These are phyloP conservation scores for Gallirallus australis DNA, from an alignment of 2,797 vertebrate species.

Conservation along the genomic window DNA sequence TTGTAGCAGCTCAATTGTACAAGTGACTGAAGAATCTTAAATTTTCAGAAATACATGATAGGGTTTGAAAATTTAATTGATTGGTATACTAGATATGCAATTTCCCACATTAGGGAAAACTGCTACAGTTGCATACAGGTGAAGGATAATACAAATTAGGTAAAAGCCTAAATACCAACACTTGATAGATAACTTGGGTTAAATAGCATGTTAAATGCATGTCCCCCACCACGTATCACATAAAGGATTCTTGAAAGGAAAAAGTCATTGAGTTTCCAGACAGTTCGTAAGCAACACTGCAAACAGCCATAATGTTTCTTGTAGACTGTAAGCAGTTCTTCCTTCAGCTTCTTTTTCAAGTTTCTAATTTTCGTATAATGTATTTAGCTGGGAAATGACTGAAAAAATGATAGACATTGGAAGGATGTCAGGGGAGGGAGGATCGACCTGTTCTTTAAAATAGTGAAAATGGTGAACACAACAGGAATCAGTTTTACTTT, in stretches of 20 bases:
- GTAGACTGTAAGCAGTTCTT: background rate
- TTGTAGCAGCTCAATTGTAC: background rate
- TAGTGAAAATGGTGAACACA: background rate
- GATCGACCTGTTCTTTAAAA: background rate
- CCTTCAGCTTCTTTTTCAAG: background rate
- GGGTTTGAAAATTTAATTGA: background rate
- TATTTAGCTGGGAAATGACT: background rate
- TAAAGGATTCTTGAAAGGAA: background rate
- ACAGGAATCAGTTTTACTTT: background rate
- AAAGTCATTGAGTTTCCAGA: background rate
- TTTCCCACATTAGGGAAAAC: background rate
- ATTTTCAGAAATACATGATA: background rate
- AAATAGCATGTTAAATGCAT: background rate
- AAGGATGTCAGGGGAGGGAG: background rate
- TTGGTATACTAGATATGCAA: background rate
- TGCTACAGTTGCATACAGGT: background rate
- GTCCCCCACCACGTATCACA: fast-evolving
- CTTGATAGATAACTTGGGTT: background rate
- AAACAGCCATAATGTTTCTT: background rate
- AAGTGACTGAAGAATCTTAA: background rate
- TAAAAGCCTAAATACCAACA: background rate
- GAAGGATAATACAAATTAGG: background rate
- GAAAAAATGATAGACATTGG: background rate
- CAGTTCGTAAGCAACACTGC: background rate
- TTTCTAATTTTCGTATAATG: background rate